Evolutionary conservation across 2,797 vertebrate species (phyloP).

Genomic region (Sebastes alutus): DNA sequence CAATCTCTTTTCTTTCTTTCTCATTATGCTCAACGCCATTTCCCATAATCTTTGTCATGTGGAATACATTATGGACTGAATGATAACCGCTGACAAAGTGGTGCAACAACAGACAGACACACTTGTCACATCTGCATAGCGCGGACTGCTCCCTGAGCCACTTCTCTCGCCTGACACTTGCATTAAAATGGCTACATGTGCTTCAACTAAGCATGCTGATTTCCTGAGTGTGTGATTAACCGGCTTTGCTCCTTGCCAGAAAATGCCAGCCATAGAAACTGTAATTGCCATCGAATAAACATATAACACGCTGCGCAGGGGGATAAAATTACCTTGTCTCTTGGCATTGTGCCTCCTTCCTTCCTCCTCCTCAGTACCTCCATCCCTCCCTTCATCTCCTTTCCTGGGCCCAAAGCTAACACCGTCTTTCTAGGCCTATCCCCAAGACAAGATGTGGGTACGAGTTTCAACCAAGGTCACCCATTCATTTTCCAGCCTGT

Average conservation of each 20-base stretch:
- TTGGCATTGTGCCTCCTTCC: neutral
- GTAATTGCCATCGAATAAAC: neutral
- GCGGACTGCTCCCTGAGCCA: neutral
- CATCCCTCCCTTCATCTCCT: constrained; percentile 10
- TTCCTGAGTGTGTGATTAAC: constrained; percentile 17
- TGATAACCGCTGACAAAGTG: neutral
- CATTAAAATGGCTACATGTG: neutral
- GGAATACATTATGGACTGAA: neutral
- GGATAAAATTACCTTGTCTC: neutral
- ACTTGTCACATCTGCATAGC: neutral
- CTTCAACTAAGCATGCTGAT: constrained; percentile 8
- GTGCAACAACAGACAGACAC: neutral
- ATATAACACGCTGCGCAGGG: neutral
- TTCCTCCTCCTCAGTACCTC: neutral
- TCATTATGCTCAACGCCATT: neutral
- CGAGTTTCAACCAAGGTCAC: constrained; percentile 71
- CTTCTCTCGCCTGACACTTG: neutral
- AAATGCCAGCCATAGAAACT: neutral
- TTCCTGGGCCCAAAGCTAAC: constrained; percentile 32
- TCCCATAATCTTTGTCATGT: neutral
- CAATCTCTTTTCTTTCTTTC: neutral
- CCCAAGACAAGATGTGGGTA: constrained; percentile 65
- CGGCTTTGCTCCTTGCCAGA: neutral
- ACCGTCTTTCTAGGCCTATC: constrained; percentile 73
- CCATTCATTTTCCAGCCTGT: constrained; percentile 70